Base-by-base conservation (phyloP, 23 tunicate species). In the Corella eumyota region DNA sequence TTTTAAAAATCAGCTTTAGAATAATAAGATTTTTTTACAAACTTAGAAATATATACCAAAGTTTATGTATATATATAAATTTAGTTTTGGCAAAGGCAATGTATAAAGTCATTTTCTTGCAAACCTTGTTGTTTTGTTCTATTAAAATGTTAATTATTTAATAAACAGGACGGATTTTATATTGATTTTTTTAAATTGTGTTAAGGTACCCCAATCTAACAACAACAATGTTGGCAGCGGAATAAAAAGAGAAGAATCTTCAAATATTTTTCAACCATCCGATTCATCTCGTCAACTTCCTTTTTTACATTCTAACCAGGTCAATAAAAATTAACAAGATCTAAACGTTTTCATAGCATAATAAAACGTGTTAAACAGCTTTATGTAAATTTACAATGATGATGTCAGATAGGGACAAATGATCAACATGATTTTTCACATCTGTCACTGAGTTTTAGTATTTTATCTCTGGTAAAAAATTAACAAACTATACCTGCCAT, bases 331-430 rank as follows among this genome's bases (percentile, higher is more conserved):
- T n/a, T n/a, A n/a, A n/a, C n/a, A n/a, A n/a, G n/a, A n/a, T n/a
- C n/a, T n/a, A n/a, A n/a, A n/a, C n/a, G n/a, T n/a, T n/a, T n/a
- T n/a, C n/a, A n/a, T n/a, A n/a, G n/a, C n/a, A n/a, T n/a, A n/a
- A n/a, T n/a, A n/a, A n/a, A n/a, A n/a, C n/a, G n/a, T n/a, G n/a
- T n/a, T n/a, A n/a, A n/a, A n/a, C n/a, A n/a, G n/a, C 15, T 9
- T 40, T 40, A 40, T 9, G 13, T 40, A 9, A 40, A 9, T 40
- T 40, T 40, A 40, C 61, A 60, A 60, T 60, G 68, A 62, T 62
- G 68, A 62, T 38, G 33, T 40, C 31, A 62, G 68, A 62, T 62
- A 62, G 68, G 68, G 68, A 62, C 68, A 62, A n/a, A 31, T 62
- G 68, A 62, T 26, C 9, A 17, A 6, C 23, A 27, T 51, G 57